Evolutionary conservation across 2,113 vertebrate genomes (phyloP), one percentile per base, ranked within the genome.

Genomic region (Piprites chloris): DNA sequence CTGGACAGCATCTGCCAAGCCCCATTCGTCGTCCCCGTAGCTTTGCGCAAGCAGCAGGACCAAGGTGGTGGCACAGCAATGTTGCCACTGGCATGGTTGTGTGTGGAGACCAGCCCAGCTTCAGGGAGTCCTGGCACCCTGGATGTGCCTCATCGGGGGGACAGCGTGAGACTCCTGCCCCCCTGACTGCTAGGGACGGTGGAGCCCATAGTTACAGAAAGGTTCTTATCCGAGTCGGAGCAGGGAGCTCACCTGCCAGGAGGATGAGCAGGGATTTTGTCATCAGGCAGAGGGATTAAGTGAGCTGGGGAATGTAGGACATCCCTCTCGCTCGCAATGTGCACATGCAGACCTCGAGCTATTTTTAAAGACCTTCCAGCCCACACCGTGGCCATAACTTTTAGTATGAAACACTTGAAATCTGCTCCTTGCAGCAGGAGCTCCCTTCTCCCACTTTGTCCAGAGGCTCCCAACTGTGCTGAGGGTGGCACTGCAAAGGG

Each of bases 21-120:
- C 80, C 71, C 0, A 0, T 7, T 81, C 28, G 33, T 9, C 10
- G 0, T n/a, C 3, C 56, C 33, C 10, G 39, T 4, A 59, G 0
- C 32, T 62, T 24, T 32, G 37, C 2, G 2, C 35, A 4, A 10
- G 47, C 37, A 27, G 32, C 3, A 0, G 4, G 3, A 50, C 6
- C 3, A 9, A 26, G 2, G 66, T 0, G 0, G 63, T 3, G 4
- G 9, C 4, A 3, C 0, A 0, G 15, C 2, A 6, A 4, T 8
- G 15, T 42, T 16, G 39, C 21, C 55, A 16, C 63, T 7, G 5
- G 23, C 2, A 1, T 0, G 1, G 62, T 0, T 62, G 30, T 37
- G 42, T 21, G 42, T 4, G 6, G 66, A 35, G 30, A 53, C 6
- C 71, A 85, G 30, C 26, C 10, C 23, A 5, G 30, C 59, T 39